A percentile compares a stretch with the other conserved stretches of the same genome.
Evolutionary conservation across 1,140 invertebrate species (phyloP).

Genomic region (Drosophila carrolli): DNA sequence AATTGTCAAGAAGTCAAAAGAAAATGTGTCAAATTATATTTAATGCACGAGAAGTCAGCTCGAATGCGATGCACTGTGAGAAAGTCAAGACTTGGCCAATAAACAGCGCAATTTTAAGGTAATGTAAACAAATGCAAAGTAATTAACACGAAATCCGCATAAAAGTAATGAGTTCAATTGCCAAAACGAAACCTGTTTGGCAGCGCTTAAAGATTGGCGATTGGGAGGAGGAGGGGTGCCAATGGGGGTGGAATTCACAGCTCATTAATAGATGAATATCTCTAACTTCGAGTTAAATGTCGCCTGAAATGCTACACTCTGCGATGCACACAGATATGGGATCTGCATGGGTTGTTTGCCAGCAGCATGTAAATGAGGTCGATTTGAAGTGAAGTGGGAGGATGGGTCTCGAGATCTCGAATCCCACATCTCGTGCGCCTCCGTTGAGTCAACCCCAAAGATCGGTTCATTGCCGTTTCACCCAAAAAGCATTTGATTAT

Average conservation of each 20-base stretch:
- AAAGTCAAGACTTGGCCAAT: slow-evolving; percentile 59
- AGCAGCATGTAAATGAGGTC: slow-evolving; percentile 30
- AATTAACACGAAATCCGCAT: slow-evolving; percentile 79
- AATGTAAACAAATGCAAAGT: slow-evolving; percentile 76
- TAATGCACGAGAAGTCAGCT: slow-evolving; percentile 28
- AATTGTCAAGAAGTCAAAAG: slow-evolving; percentile 24
- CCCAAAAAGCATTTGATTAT: slow-evolving; percentile 36
- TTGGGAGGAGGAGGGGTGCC: background rate
- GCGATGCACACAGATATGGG: slow-evolving; percentile 23
- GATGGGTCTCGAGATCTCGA: slow-evolving; percentile 16
- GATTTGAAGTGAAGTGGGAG: slow-evolving; percentile 11
- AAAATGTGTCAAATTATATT: slow-evolving; percentile 58
- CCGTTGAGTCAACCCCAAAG: slow-evolving; percentile 21
- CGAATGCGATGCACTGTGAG: slow-evolving; percentile 61
- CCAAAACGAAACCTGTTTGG: slow-evolving; percentile 61
- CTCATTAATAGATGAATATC: slow-evolving; percentile 76
- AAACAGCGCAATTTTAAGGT: slow-evolving; percentile 68
- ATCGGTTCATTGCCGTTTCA: slow-evolving; percentile 75
- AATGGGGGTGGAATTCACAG: slow-evolving; percentile 44
- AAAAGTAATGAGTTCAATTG: slow-evolving; percentile 76
- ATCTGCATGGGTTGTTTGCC: slow-evolving; percentile 24
- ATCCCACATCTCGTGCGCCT: slow-evolving; percentile 14
- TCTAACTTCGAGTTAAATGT: slow-evolving; percentile 48
- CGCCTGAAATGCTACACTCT: slow-evolving; percentile 58
- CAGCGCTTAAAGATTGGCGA: slow-evolving; percentile 4